A percentile compares a stretch with the other conserved stretches of the same genome.
These are phyloP conservation scores for Sthenelais limicola DNA, from an alignment of 2,888 invertebrate species.

Conservation along the genomic window DNA sequence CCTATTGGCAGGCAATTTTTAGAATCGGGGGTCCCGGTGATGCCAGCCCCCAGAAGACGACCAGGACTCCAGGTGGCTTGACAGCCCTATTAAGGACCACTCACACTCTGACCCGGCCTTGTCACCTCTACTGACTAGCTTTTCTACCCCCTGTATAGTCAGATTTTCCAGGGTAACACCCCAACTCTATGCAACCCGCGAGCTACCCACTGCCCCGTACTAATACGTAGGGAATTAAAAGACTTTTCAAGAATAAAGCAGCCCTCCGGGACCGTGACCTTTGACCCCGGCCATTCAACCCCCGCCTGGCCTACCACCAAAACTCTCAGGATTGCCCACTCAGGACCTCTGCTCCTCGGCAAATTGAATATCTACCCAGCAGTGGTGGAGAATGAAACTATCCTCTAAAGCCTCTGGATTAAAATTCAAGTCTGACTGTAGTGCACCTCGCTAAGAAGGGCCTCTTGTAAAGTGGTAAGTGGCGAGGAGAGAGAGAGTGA, in stretches of 20 bases:
- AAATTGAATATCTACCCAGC: constrained; percentile 3
- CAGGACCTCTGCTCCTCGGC: background rate
- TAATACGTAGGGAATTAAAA: constrained; percentile 31
- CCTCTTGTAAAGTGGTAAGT: constrained; percentile 3
- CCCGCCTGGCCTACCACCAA: no score
- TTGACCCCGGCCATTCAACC: constrained; percentile 5
- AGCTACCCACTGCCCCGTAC: constrained; percentile 7
- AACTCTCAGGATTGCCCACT: constrained; percentile 23
- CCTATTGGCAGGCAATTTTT: no score
- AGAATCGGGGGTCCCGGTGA: no score
- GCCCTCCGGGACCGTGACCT: background rate
- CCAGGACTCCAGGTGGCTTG: constrained; percentile 29
- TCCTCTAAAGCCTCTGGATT: constrained; percentile 1
- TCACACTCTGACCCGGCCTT: background rate
- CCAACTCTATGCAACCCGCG: constrained; percentile 18
- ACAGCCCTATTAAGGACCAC: constrained; percentile 14
- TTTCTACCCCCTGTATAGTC: background rate
- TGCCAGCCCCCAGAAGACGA: no score
- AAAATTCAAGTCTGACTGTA: constrained; percentile 38
- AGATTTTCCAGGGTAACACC: constrained; percentile 35
- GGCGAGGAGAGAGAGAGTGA: background rate
- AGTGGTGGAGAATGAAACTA: background rate
- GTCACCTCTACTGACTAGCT: constrained; percentile 1
- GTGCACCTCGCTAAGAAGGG: constrained; percentile 16
- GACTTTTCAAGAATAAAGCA: background rate